A percentile compares a stretch with the other conserved stretches of the same genome.
Evolutionary conservation across 1,140 invertebrate species (phyloP).

Genomic region (Laodelphax striatellus): DNA sequence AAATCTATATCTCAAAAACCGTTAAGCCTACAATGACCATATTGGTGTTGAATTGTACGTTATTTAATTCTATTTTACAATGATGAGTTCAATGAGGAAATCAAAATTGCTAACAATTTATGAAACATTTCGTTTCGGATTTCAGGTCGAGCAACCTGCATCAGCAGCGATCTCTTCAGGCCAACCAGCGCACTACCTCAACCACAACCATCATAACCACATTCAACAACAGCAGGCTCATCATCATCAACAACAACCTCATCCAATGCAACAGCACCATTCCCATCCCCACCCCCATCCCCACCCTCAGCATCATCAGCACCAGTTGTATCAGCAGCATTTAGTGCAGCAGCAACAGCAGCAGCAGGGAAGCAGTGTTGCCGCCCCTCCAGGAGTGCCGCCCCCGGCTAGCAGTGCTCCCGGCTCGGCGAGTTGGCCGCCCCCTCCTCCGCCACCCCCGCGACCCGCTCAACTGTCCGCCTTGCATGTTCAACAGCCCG

Average conservation of each 20-base stretch:
- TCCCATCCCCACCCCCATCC: constrained; percentile 15
- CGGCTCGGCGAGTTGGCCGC: too few species aligned
- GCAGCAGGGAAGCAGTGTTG: too few species aligned
- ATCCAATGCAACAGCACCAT: background rate
- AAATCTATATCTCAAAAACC: too few species aligned
- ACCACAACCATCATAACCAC: background rate
- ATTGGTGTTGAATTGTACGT: too few species aligned
- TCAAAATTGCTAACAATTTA: background rate
- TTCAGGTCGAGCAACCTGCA: background rate
- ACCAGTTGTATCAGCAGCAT: constrained; percentile 16
- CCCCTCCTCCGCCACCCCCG: background rate
- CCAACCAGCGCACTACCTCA: background rate
- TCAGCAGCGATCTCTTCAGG: background rate
- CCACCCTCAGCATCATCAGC: constrained; percentile 15
- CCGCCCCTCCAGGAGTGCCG: too few species aligned
- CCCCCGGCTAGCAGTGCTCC: too few species aligned
- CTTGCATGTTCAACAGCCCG: constrained; percentile 28
- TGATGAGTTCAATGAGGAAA: too few species aligned
- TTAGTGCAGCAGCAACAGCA: constrained; percentile 24
- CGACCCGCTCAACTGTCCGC: background rate
- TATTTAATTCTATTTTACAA: too few species aligned
- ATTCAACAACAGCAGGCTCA: constrained; percentile 21
- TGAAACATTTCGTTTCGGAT: background rate
- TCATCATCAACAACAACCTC: constrained; percentile 1
- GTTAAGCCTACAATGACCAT: too few species aligned